phyloP scores from a whole-genome alignment of 2,888 invertebrate genomes.

The Drosophila meridionalis region DNA sequence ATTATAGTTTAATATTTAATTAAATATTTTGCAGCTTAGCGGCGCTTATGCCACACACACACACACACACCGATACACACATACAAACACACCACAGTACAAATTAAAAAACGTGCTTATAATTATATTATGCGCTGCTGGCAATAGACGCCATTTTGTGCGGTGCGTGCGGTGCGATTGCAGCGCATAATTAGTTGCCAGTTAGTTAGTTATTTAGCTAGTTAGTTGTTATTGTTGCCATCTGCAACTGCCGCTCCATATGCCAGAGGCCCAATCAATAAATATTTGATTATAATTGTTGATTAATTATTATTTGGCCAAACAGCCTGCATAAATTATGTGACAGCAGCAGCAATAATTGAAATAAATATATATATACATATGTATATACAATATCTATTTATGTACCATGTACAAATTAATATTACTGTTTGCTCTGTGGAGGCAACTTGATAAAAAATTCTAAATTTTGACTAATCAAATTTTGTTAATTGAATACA shows the following conservation, averaged over 20 bases:
- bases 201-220: slow-evolving; percentile 27
- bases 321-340: slow-evolving; percentile 53
- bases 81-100: not conserved
- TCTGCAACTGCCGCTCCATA: slow-evolving; percentile 1
- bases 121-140: slow-evolving; percentile 54
- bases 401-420: slow-evolving; percentile 7
- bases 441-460: not conserved
- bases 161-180: slow-evolving; percentile 42
- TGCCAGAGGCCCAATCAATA: slow-evolving; percentile 66
- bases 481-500: slow-evolving; percentile 5
- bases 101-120: slow-evolving; percentile 36
- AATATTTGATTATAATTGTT: slow-evolving; percentile 73
- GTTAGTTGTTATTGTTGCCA: slow-evolving; percentile 21
- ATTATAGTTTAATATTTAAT: slow-evolving; percentile 77
- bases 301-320: slow-evolving; percentile 66
- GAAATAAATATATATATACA: slow-evolving; percentile 4
- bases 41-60: slow-evolving; percentile 37
- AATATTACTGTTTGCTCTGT: slow-evolving; percentile 12
- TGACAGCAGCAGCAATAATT: slow-evolving; percentile 22
- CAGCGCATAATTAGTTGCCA: slow-evolving; percentile 58
- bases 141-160: slow-evolving; percentile 35
- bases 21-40: slow-evolving; percentile 68
- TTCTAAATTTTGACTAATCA: slow-evolving; percentile 3
- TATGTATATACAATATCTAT: not conserved
- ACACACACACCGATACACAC: not conserved